Conservation (phyloP, 2,888 invertebrate genomes). For the Ectemnius cavifrons region DNA sequence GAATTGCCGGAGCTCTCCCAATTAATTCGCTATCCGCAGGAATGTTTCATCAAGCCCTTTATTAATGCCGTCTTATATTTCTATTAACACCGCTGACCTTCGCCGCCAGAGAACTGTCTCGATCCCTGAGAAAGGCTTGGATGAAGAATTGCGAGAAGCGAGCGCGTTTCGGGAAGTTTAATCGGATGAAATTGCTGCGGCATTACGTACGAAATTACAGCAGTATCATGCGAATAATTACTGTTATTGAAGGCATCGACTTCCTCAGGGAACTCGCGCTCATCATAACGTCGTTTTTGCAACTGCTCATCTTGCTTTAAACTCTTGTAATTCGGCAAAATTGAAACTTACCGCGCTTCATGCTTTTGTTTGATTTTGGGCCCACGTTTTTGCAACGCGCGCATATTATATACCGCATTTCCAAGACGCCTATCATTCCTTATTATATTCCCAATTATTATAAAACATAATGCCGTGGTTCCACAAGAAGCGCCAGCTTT, state of each 20-base stretch:
- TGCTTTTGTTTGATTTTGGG: too few species aligned
- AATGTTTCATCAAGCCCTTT: constrained; percentile 71
- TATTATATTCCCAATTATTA: too few species aligned
- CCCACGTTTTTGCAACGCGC: too few species aligned
- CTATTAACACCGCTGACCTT: constrained; percentile 70
- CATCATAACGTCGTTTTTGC: constrained; percentile 1
- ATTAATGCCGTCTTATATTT: constrained; percentile 72
- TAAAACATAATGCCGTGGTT: too few species aligned
- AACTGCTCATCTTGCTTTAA: not conserved
- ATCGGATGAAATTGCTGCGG: constrained; percentile 52
- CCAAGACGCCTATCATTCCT: too few species aligned
- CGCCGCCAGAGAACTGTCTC: constrained; percentile 52
- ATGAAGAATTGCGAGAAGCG: constrained; percentile 6
- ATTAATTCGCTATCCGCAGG: constrained; percentile 69
- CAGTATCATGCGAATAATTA: constrained; percentile 46
- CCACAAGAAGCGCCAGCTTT: too few species aligned
- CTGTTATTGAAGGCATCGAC: constrained; percentile 45
- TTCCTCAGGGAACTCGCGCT: constrained; percentile 17
- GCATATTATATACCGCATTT: too few species aligned
- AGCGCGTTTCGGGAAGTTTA: constrained; percentile 32
- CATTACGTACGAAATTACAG: constrained; percentile 44
- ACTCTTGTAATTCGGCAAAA: too few species aligned
- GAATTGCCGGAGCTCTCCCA: constrained; percentile 62
- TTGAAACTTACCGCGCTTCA: too few species aligned
- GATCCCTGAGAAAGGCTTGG: constrained; percentile 51